Evolutionary conservation across 2,888 invertebrate genomes (phyloP).

Genomic region (Thymelicus acteon): DNA sequence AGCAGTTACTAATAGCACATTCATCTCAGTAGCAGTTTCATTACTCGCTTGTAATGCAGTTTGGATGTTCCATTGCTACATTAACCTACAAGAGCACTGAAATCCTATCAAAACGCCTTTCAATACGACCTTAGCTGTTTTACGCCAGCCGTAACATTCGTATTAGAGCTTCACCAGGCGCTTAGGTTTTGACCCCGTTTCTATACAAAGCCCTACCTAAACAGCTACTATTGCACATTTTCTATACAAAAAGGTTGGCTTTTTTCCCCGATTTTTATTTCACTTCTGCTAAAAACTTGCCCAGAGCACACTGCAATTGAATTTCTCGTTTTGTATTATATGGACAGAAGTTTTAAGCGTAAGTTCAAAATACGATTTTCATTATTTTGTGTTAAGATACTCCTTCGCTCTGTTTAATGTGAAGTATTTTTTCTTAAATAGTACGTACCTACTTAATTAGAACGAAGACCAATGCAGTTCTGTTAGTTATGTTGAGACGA

Average conservation of each 20-base stretch:
- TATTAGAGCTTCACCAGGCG: constrained; percentile 34
- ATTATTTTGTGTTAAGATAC: too few relatives aligned
- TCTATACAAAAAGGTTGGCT: constrained; percentile 20
- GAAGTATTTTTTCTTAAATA: too few relatives aligned
- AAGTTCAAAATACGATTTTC: too few relatives aligned
- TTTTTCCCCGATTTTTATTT: constrained; percentile 20
- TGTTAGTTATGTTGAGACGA: too few relatives aligned
- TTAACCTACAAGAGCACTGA: constrained; percentile 10
- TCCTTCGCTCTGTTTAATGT: too few relatives aligned
- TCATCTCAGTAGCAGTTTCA: too few relatives aligned
- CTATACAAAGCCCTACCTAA: constrained; percentile 28
- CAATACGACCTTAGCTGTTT: constrained; percentile 33
- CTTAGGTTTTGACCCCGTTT: constrained; percentile 35
- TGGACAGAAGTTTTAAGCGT: neutral
- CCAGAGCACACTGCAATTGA: constrained; percentile 5
- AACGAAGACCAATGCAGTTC: too few relatives aligned
- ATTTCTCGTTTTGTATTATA: constrained; percentile 7
- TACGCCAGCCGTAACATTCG: constrained; percentile 32
- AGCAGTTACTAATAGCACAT: too few relatives aligned
- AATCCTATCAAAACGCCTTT: constrained; percentile 33
- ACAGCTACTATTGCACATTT: constrained; percentile 28
- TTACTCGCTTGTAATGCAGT: too few relatives aligned
- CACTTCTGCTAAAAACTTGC: constrained; percentile 8
- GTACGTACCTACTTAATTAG: too few relatives aligned
- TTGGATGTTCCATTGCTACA: too few relatives aligned